Conservation (phyloP, 2,797 vertebrate species). For the Xerus rutilus region DNA sequence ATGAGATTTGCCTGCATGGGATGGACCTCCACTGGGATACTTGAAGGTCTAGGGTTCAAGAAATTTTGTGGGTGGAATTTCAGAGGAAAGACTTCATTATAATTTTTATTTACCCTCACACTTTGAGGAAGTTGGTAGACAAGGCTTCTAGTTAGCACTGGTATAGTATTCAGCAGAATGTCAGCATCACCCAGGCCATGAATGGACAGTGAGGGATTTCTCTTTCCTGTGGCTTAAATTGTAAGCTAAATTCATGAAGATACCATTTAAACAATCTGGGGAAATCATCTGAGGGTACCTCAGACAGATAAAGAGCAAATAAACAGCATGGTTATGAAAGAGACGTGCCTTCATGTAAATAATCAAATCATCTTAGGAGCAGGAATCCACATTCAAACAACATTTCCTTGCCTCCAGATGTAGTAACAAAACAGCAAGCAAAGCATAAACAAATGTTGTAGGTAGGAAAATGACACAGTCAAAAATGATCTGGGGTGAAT, state of each 20-base stretch:
- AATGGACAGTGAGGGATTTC: not conserved
- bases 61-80: not conserved
- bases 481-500: not conserved
- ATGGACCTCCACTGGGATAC: not conserved
- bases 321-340: not conserved
- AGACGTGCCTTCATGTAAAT: not conserved
- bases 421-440: constrained; percentile 28
- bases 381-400: constrained; percentile 46
- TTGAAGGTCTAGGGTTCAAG: not conserved
- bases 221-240: not conserved
- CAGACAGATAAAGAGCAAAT: not conserved
- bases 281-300: not conserved
- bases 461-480: constrained; percentile 17
- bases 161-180: not conserved
- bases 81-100: not conserved
- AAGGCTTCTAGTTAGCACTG: not conserved
- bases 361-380: constrained; percentile 50
- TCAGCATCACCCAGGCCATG: not conserved
- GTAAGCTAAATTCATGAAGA: not conserved
- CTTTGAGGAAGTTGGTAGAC: not conserved
- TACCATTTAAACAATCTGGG: not conserved
- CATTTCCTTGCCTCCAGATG: constrained; percentile 32
- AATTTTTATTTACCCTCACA: not conserved
- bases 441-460: constrained; percentile 67
- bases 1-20: not conserved